Evolutionary conservation across 2,797 vertebrate species (phyloP).

Genomic region (Tauraco hartlaubi): DNA sequence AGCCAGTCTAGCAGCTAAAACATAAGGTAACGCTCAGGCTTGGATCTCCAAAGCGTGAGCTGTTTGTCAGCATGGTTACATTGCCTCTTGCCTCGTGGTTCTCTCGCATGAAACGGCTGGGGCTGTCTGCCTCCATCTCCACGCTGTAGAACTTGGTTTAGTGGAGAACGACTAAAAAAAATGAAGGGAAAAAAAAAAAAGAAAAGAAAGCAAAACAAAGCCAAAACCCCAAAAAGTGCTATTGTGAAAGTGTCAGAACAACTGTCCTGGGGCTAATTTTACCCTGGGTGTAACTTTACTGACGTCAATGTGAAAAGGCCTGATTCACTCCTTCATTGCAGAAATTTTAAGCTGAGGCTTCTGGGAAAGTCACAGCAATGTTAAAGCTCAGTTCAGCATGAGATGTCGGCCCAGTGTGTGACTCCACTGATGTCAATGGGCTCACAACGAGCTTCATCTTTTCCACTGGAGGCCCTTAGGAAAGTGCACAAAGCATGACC

Average conservation of each 20-base stretch:
- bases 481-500: not conserved
- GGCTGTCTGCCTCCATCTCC: not conserved
- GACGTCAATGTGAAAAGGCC: not conserved
- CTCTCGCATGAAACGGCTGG: not conserved
- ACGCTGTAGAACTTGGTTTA: not conserved
- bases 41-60: not conserved
- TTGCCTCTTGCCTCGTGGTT: not conserved
- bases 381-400: not conserved
- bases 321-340: not conserved
- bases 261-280: constrained; percentile 14
- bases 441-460: accelerated
- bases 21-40: constrained; percentile 28
- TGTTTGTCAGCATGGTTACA: not conserved
- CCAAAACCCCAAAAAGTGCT: not conserved
- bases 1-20: constrained; percentile 16
- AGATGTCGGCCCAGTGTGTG: not conserved
- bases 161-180: not conserved
- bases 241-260: constrained; percentile 14
- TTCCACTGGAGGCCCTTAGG: not conserved
- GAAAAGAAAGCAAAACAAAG: not conserved
- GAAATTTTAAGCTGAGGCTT: not conserved
- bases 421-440: not conserved
- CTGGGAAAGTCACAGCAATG: accelerated
- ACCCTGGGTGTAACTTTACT: not conserved
- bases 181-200: accelerated